These are phyloP conservation scores for Cheilosia vulpina DNA, from an alignment of 2,888 invertebrate species.

Conservation along the genomic window DNA sequence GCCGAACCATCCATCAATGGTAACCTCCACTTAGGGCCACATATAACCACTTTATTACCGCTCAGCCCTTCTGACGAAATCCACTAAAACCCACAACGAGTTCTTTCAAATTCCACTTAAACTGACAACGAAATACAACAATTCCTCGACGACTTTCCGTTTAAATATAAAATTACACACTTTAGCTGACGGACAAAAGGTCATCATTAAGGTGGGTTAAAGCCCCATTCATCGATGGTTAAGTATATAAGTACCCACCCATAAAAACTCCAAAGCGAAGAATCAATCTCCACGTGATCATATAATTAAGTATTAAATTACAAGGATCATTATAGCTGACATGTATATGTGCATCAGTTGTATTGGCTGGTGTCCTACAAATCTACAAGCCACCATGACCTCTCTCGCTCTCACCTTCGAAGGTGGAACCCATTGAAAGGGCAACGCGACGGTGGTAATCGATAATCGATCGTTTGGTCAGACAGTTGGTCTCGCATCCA, in stretches of 20 bases:
- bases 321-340: conserved; percentile 62
- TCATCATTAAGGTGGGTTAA: conserved; percentile 35
- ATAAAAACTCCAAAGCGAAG: conserved; percentile 28
- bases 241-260: conserved; percentile 45
- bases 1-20: neutral
- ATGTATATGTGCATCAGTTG: conserved; percentile 50
- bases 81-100: conserved; percentile 29
- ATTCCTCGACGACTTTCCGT: conserved; percentile 21
- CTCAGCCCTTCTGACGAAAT: conserved; percentile 23
- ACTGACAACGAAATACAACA: neutral
- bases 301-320: conserved; percentile 70
- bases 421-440: conserved; percentile 50
- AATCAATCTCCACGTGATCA: conserved; percentile 68
- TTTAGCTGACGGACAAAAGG: conserved; percentile 46
- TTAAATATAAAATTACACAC: conserved; percentile 66
- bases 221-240: conserved; percentile 36
- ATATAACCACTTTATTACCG: conserved; percentile 41
- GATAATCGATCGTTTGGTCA: conserved; percentile 73
- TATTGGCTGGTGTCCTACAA: neutral
- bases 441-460: conserved; percentile 36
- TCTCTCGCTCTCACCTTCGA: conserved; percentile 23
- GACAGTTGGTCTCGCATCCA: conserved; percentile 64
- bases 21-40: neutral
- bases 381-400: conserved; percentile 11
- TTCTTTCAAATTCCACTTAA: conserved; percentile 41